These are phyloP conservation scores for Balearica regulorum DNA, from an alignment of 2,797 vertebrate species.

Conservation along the genomic window DNA sequence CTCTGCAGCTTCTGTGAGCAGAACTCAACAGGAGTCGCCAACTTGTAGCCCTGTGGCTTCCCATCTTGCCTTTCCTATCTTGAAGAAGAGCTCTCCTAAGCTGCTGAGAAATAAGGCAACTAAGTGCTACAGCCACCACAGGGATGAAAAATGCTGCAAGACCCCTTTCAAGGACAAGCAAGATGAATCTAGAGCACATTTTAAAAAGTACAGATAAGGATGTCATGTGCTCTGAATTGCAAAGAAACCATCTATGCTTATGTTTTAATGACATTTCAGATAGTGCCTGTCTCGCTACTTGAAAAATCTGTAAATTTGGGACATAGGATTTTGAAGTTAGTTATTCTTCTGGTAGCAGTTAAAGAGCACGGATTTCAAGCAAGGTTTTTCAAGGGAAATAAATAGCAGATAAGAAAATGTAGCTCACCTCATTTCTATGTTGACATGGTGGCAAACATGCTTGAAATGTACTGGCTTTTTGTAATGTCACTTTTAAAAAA, in stretches of 20 bases:
- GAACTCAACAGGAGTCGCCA: not conserved
- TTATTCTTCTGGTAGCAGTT: constrained; percentile 8
- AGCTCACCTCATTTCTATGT: constrained; percentile 16
- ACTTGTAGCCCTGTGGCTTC: not conserved
- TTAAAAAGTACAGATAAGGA: not conserved
- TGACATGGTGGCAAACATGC: constrained; percentile 43
- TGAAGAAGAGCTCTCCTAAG: not conserved
- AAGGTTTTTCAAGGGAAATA: constrained; percentile 21
- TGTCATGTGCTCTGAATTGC: not conserved
- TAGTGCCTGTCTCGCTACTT: not conserved
- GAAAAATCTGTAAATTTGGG: not conserved
- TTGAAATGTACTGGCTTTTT: constrained; percentile 73
- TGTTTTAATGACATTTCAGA: not conserved
- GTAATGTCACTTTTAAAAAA: constrained; percentile 87
- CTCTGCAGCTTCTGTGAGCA: not conserved
- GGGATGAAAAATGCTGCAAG: not conserved
- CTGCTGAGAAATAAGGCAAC: constrained; percentile 20
- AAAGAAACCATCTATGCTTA: not conserved
- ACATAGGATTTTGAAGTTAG: not conserved
- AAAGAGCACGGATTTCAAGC: constrained; percentile 10
- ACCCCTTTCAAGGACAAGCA: not conserved
- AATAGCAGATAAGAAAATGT: constrained; percentile 23
- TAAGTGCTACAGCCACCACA: not conserved
- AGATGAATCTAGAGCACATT: not conserved
- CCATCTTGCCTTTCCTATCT: not conserved